Conservation (phyloP, 1,140 invertebrate species). For the Zaprionus africanus region DNA sequence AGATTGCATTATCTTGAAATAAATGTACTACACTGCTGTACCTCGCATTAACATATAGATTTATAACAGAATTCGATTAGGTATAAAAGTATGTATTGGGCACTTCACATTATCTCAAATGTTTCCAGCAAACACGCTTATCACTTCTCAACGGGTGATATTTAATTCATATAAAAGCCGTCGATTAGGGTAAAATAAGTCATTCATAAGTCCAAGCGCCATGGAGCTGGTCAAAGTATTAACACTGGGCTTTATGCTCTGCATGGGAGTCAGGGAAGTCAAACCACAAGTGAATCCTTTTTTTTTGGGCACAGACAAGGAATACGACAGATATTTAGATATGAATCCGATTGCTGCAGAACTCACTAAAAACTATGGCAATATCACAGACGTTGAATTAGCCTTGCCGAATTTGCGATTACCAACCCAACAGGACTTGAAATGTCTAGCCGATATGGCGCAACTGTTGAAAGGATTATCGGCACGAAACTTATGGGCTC, state of each 20-base stretch:
- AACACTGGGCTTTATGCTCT: slow-evolving; percentile 6
- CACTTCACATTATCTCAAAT: not conserved
- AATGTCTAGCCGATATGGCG: slow-evolving; percentile 13
- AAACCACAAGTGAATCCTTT: not conserved
- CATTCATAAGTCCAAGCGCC: slow-evolving; percentile 2
- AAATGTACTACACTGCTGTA: not conserved
- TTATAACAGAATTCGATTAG: not conserved
- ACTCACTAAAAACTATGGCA: not conserved
- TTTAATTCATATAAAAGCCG: not conserved
- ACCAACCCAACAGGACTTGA: slow-evolving; percentile 11
- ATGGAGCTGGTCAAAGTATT: slow-evolving; percentile 26
- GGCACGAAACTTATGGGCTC: slow-evolving; percentile 6
- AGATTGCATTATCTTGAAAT: not conserved
- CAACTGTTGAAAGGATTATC: not conserved
- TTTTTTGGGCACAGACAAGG: not conserved
- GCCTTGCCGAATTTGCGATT: not conserved
- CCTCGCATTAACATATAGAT: not conserved
- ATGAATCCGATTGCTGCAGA: slow-evolving; percentile 22
- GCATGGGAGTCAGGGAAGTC: slow-evolving; percentile 5
- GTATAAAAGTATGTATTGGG: not conserved
- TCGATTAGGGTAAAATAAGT: not conserved
- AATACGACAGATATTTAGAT: not conserved
- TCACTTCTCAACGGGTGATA: not conserved
- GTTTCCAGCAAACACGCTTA: not conserved
- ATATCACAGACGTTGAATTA: slow-evolving; percentile 6